Percentiles rank a stretch among this genome's conserved stretches.
phyloP scores from a whole-genome alignment of 2,888 invertebrate species.

The Euzetes globulus region DNA sequence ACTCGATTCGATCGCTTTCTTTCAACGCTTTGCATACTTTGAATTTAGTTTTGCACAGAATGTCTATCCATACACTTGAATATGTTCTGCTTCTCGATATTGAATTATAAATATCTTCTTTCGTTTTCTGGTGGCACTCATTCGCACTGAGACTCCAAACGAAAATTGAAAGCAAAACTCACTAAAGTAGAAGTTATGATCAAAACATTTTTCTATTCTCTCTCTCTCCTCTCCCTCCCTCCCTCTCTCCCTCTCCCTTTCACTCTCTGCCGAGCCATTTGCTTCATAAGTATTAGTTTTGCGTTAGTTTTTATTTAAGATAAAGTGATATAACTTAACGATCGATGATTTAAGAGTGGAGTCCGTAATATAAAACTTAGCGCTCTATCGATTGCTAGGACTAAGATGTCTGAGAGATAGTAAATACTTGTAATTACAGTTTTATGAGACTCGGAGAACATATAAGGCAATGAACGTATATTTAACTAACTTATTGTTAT shows the following conservation, averaged over 20 bases:
- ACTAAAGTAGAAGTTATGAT: conserved; percentile 14
- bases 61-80: background rate
- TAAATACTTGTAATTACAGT: conserved; percentile 29
- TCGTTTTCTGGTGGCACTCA: background rate
- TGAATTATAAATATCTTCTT: conserved; percentile 14
- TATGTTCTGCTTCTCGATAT: background rate
- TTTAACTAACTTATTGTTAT: conserved; percentile 11
- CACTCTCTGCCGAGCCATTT: background rate
- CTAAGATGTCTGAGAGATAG: conserved; percentile 22
- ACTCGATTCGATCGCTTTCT: background rate
- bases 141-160: background rate
- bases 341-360: conserved; percentile 20
- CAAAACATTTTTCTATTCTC: conserved; percentile 11
- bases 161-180: conserved; percentile 2
- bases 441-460: conserved; percentile 1
- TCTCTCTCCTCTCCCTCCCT: background rate
- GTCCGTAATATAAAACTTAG: conserved; percentile 21
- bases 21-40: background rate
- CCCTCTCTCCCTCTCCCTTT: background rate
- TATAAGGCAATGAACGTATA: background rate
- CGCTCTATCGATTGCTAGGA: conserved; percentile 2
- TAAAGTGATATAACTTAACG: conserved; percentile 19
- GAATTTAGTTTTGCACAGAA: background rate
- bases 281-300: conserved; percentile 1
- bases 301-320: conserved; percentile 7